Base-by-base conservation (phyloP, 2,113 vertebrate genomes). In the Elaphurus davidianus region DNA sequence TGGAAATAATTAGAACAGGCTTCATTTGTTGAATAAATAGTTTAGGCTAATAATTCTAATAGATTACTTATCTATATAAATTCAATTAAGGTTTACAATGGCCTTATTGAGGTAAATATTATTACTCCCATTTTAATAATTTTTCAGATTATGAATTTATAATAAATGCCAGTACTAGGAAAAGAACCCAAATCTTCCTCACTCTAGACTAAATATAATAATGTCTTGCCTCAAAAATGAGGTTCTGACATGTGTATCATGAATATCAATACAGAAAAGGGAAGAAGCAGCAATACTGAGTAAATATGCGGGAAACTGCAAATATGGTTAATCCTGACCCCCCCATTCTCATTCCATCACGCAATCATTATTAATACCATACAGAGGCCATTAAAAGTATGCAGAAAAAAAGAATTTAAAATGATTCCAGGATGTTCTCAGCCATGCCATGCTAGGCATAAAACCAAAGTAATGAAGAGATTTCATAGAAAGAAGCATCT, bases 311-410 rank as follows among this genome's bases (percentile, higher is more conserved):
- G 17, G 12, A 27, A 94, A 82, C 40, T 78, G 11, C 30, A 79
- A 59, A 76, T 45, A 6, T 36, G 8, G 60, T 28, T 50, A 14
- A 36, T 50, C 13, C 3, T 71, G 10, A 12, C n/a, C 19, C 14
- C 8, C 4, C 0, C 10, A 0, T 19, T 79, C 55, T 28, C 21
- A 13, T 7, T 79, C 5, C 10, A 82, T 23, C 7, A 40, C 23
- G 5, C 50, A 30, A 83, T 67, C 27, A 82, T 50, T 45, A 78
- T 89, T 54, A 55, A 47, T n/a, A 14, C 1, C 83, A 50, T 30
- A 30, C 36, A 64, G 82, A 95, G 47, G 19, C 12, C 16, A 40
- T 43, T 62, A 6, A 83, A 23, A 92, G 7, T 8, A 21, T 6
- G 76, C 14, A 67, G 43, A 15, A 86, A 11, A 7, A 95, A 57